Conservation (phyloP, 1,140 invertebrate genomes). For the Bradynema listronoti region DNA sequence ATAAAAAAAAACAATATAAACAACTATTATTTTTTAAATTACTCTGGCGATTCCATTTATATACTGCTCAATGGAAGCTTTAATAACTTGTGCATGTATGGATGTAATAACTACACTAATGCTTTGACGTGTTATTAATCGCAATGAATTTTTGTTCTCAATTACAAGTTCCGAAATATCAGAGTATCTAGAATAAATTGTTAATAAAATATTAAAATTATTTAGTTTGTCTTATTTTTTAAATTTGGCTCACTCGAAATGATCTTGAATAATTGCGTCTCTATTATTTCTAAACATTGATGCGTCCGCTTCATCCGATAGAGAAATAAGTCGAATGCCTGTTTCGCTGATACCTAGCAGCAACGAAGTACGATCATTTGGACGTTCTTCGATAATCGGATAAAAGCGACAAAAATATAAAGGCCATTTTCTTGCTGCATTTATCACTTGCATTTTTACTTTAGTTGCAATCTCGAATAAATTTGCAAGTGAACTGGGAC, state of each 20-base stretch:
- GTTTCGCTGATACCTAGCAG: slow-evolving; percentile 24
- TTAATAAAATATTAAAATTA: neutral
- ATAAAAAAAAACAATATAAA: slow-evolving; percentile 16
- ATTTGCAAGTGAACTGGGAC: slow-evolving; percentile 17
- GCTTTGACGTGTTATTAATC: slow-evolving; percentile 26
- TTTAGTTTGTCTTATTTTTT: neutral
- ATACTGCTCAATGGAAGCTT: slow-evolving; percentile 28
- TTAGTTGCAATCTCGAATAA: slow-evolving; percentile 19
- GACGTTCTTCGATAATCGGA: slow-evolving; percentile 29
- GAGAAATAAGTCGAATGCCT: slow-evolving; percentile 31
- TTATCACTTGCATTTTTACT: slow-evolving; percentile 28
- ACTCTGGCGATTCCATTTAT: slow-evolving; percentile 20
- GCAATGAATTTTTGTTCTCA: slow-evolving; percentile 18
- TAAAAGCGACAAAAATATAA: slow-evolving; percentile 33
- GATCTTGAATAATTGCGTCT: slow-evolving; percentile 27
- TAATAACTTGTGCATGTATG: slow-evolving; percentile 20
- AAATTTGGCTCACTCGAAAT: slow-evolving; percentile 20
- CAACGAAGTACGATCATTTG: slow-evolving; percentile 24
- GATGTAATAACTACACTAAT: slow-evolving; percentile 19
- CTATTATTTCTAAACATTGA: slow-evolving; percentile 14
- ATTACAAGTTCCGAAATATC: slow-evolving; percentile 21
- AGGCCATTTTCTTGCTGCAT: slow-evolving; percentile 31
- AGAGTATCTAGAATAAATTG: slow-evolving; percentile 10
- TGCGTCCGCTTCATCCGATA: slow-evolving; percentile 1
- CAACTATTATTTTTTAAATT: neutral